These are phyloP conservation scores for Bombyx mandarina DNA, from an alignment of 1,140 invertebrate species.

Conservation along the genomic window DNA sequence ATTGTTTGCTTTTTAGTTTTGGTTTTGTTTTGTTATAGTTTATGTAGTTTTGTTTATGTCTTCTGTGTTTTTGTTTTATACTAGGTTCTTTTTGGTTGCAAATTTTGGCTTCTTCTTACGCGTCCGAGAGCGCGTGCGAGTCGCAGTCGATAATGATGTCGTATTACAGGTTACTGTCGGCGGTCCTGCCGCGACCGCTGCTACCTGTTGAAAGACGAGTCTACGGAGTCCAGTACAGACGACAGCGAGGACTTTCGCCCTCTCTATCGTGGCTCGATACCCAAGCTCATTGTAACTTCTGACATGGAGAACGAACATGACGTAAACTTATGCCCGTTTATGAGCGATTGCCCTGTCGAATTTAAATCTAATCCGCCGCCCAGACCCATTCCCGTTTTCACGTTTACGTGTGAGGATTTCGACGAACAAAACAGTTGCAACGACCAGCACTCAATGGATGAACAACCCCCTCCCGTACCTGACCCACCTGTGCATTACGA, in stretches of 20 bases:
- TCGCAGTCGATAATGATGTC: slow-evolving; percentile 8
- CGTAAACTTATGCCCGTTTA: slow-evolving; percentile 52
- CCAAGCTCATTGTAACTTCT: slow-evolving; percentile 52
- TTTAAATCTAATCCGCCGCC: slow-evolving; percentile 20
- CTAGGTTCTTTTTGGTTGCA: slow-evolving; percentile 7
- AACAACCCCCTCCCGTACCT: slow-evolving; percentile 34
- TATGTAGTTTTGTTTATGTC: slow-evolving; percentile 5
- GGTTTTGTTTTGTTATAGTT: background rate
- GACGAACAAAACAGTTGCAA: slow-evolving; percentile 29
- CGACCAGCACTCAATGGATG: slow-evolving; percentile 15
- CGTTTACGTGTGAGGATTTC: slow-evolving; percentile 58
- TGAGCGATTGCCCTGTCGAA: slow-evolving; percentile 45
- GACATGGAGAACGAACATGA: slow-evolving; percentile 56
- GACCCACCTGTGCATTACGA: slow-evolving; percentile 37
- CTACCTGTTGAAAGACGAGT: slow-evolving; percentile 44
- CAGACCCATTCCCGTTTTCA: slow-evolving; percentile 52
- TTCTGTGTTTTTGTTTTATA: slow-evolving; percentile 10
- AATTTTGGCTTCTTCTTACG: slow-evolving; percentile 16
- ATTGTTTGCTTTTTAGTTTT: background rate
- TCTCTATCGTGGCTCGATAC: slow-evolving; percentile 56
- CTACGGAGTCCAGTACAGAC: slow-evolving; percentile 64
- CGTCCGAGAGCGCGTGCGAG: slow-evolving; percentile 3
- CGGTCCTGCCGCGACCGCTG: slow-evolving; percentile 40
- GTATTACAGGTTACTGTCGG: slow-evolving; percentile 50
- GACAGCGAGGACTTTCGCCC: slow-evolving; percentile 49